Evolutionary conservation across 2,113 vertebrate genomes (phyloP).

Genomic region (Romanogobio albipinnatus): DNA sequence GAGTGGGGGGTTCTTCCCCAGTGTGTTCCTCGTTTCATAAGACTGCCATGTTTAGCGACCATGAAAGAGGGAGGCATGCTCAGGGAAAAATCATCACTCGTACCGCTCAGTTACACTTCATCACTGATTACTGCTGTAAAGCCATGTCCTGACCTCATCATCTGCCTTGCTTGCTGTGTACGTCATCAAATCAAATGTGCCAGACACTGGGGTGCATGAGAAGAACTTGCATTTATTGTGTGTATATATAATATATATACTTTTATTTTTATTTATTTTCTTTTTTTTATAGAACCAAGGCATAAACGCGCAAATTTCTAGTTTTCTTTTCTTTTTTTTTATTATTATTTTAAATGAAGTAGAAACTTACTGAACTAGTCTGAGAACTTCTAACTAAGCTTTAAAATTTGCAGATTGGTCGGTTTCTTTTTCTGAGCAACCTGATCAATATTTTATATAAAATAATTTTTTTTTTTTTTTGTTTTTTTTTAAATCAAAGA

Average conservation of each 20-base stretch:
- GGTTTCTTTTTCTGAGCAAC: too few species aligned
- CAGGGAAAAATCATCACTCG: slow-evolving; percentile 11
- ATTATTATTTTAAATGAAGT: neutral
- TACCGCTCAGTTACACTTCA: neutral
- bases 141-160: neutral
- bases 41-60: neutral
- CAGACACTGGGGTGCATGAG: neutral
- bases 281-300: neutral
- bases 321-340: too few species aligned
- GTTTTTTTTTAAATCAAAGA: neutral
- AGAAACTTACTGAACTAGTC: neutral
- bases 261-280: neutral
- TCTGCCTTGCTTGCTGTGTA: neutral
- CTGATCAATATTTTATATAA: too few species aligned
- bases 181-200: neutral
- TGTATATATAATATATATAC: too few species aligned
- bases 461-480: too few species aligned
- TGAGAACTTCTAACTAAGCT: neutral
- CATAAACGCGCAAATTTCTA: neutral
- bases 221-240: neutral
- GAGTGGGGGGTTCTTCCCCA: neutral
- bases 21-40: slow-evolving; percentile 12
- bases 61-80: neutral
- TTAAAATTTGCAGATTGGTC: neutral
- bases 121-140: neutral